phyloP scores from a whole-genome alignment of 1,140 invertebrate species.

The Phymorhynchus buccinoides region DNA sequence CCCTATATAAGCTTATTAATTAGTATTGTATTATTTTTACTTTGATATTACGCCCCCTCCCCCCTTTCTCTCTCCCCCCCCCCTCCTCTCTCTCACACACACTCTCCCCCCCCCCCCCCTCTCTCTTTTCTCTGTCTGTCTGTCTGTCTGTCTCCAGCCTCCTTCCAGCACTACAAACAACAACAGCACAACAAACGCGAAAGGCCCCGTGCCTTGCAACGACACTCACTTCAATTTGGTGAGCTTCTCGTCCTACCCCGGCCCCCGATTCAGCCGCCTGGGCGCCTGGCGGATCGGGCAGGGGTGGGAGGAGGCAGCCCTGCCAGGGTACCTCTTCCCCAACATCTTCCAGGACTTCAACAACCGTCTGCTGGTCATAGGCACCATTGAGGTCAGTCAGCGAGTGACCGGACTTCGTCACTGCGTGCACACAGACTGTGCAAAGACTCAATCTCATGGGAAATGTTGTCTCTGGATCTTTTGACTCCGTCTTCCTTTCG shows the following conservation, averaged over 20 bases:
- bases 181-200: background rate
- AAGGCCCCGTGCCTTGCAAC: background rate
- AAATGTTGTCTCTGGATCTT: background rate
- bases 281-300: background rate
- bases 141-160: background rate
- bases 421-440: background rate
- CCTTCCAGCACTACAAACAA: background rate
- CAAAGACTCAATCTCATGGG: background rate
- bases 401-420: background rate
- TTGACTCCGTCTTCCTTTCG: no score
- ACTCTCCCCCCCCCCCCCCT: background rate
- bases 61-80: background rate
- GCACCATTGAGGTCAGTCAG: constrained; percentile 17
- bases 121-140: background rate
- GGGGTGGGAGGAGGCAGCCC: background rate
- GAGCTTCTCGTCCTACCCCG: background rate
- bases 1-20: background rate
- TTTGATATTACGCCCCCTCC: background rate
- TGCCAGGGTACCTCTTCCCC: background rate
- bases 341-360: constrained; percentile 12
- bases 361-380: background rate
- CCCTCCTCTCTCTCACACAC: background rate
- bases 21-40: background rate
- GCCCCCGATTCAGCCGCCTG: background rate
- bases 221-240: background rate